Percentiles rank a stretch among this genome's conserved stretches.
Evolutionary conservation across 2,113 vertebrate genomes (phyloP).

Genomic region (Lophochroa leadbeateri): DNA sequence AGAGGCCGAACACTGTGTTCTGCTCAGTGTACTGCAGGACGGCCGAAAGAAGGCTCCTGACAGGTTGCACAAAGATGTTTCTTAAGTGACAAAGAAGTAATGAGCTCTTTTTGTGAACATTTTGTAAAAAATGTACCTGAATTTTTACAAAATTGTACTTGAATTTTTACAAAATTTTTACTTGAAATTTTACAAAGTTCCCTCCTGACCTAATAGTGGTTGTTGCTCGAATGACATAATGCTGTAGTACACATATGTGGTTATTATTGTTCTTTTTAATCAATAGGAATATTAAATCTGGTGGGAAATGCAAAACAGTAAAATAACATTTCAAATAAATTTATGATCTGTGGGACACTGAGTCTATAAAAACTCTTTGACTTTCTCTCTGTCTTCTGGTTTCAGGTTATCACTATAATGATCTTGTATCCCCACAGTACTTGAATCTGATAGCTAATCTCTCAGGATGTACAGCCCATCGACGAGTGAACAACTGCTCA

Average conservation of each 20-base stretch:
- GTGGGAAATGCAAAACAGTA: background rate
- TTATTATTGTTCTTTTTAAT: background rate
- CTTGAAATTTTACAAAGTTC: background rate
- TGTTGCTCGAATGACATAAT: background rate
- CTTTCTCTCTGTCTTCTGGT: background rate
- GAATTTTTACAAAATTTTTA: background rate
- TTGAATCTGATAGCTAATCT: conserved; percentile 95
- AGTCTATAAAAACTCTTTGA: background rate
- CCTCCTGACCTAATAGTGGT: background rate
- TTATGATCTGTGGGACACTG: fast-evolving
- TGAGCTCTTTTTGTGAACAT: background rate
- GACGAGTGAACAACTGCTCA: conserved; percentile 94
- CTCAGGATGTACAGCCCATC: conserved; percentile 93
- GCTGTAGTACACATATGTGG: background rate
- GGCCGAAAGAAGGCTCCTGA: no score
- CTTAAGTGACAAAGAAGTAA: background rate
- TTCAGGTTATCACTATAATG: conserved; percentile 96
- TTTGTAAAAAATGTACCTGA: background rate
- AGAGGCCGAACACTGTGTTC: no score
- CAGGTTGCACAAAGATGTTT: no score
- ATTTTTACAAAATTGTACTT: no score
- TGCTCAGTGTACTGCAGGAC: no score
- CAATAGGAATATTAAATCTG: background rate
- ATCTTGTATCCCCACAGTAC: conserved; percentile 95
- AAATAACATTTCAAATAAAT: background rate